These are phyloP conservation scores for Lomographa bimaculata DNA, from an alignment of 2,888 invertebrate genomes.

Conservation along the genomic window DNA sequence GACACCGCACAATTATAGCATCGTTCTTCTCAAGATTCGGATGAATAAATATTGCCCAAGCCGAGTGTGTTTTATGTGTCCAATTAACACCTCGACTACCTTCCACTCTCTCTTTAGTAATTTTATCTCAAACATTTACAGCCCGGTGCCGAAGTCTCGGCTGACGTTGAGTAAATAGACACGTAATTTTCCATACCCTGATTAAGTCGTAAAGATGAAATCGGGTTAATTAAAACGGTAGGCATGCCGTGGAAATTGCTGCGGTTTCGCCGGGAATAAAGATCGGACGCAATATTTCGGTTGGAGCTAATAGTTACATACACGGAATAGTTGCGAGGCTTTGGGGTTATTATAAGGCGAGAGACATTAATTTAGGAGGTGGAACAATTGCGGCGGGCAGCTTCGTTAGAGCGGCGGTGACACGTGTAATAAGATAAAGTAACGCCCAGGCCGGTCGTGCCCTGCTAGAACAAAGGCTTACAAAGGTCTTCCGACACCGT, in stretches of 20 bases:
- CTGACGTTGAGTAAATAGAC: slow-evolving; percentile 30
- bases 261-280: slow-evolving; percentile 45
- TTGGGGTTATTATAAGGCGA: slow-evolving; percentile 51
- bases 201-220: slow-evolving; percentile 46
- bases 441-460: slow-evolving; percentile 51
- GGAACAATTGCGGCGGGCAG: slow-evolving; percentile 64
- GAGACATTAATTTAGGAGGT: slow-evolving; percentile 62
- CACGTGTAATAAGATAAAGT: slow-evolving; percentile 77
- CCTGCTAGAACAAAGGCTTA: slow-evolving; percentile 72
- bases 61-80: slow-evolving; percentile 45
- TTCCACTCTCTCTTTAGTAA: slow-evolving; percentile 33
- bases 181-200: slow-evolving; percentile 38
- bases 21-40: slow-evolving; percentile 35
- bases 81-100: slow-evolving; percentile 42
- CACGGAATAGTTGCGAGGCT: slow-evolving; percentile 35
- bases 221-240: slow-evolving; percentile 48
- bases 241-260: slow-evolving; percentile 43
- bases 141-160: slow-evolving; percentile 24
- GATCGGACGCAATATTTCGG: slow-evolving; percentile 44
- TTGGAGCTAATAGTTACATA: slow-evolving; percentile 37
- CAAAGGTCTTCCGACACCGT: slow-evolving; percentile 69
- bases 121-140: slow-evolving; percentile 25
- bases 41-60: slow-evolving; percentile 44
- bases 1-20: slow-evolving; percentile 47
- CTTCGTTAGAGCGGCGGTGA: slow-evolving; percentile 65